Evolutionary conservation across 2,888 invertebrate genomes (phyloP).

Genomic region (Lochmaea crataegi): DNA sequence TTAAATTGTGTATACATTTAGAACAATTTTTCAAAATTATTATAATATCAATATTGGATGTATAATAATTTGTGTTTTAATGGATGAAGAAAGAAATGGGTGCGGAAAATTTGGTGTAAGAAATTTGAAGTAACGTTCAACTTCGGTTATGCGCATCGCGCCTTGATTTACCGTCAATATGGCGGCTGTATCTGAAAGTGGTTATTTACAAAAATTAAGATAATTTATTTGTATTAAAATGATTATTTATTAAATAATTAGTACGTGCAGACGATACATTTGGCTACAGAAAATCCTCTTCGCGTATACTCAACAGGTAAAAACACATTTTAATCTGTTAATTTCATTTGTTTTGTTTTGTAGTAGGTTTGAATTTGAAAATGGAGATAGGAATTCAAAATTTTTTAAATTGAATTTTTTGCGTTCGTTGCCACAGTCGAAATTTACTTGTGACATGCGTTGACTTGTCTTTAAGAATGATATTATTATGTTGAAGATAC

Average conservation of each 20-base stretch:
- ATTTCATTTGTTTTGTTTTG: slow-evolving; percentile 49
- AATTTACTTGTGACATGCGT: slow-evolving; percentile 7
- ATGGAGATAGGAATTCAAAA: slow-evolving; percentile 64
- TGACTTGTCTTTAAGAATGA: not conserved
- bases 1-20: slow-evolving; percentile 32
- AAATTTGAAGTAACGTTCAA: slow-evolving; percentile 21
- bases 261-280: slow-evolving; percentile 11
- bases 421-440: slow-evolving; percentile 23
- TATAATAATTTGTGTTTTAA: not conserved
- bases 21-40: not conserved
- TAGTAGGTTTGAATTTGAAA: slow-evolving; percentile 63
- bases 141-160: slow-evolving; percentile 41
- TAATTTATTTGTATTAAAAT: slow-evolving; percentile 29
- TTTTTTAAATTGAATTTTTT: slow-evolving; percentile 47
- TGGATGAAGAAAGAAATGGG: not conserved
- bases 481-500: not conserved
- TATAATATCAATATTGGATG: not conserved
- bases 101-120: not conserved
- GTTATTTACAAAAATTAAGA: slow-evolving; percentile 61
- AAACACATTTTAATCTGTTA: slow-evolving; percentile 27
- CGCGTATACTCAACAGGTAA: slow-evolving; percentile 19
- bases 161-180: slow-evolving; percentile 72
- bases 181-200: slow-evolving; percentile 85
- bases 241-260: slow-evolving; percentile 36
- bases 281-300: not conserved